phyloP scores from a whole-genome alignment of 2,797 vertebrate genomes.

The Myotis findleyi region DNA sequence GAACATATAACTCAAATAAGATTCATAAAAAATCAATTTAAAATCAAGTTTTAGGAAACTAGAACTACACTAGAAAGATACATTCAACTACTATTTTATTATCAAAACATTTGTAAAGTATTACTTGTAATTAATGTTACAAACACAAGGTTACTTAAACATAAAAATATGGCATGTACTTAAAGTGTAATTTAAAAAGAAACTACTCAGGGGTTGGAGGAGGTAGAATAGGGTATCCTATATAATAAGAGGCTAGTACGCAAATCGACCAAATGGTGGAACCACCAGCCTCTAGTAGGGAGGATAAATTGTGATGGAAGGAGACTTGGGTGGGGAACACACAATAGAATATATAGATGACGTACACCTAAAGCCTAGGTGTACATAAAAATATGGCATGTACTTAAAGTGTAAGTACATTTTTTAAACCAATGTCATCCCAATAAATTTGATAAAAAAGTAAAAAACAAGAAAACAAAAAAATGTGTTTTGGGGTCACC shows the following conservation, averaged over 20 bases:
- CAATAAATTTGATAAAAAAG: neutral
- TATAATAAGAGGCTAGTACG: no score
- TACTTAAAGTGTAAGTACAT: no score
- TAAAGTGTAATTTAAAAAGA: constrained; percentile 21
- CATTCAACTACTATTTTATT: neutral
- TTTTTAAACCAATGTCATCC: neutral
- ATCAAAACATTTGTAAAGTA: constrained; percentile 34
- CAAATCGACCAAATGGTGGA: no score
- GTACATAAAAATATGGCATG: no score
- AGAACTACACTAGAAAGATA: neutral
- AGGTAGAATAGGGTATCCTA: neutral
- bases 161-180: neutral
- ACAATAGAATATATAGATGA: neutral
- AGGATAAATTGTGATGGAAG: neutral
- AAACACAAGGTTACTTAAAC: constrained; percentile 32
- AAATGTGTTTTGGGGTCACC: neutral
- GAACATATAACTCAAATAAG: constrained; percentile 32
- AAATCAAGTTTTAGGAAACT: constrained; percentile 31
- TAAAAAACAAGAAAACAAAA: neutral
- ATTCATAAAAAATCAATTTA: constrained; percentile 27
- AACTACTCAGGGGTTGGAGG: neutral
- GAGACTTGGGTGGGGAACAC: neutral
- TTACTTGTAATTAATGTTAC: neutral
- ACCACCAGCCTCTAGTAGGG: no score
- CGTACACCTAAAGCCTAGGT: neutral